Evolutionary conservation across 2,888 invertebrate genomes (phyloP), one percentile per base, ranked within the genome.

Genomic region (Panzeria rudis): DNA sequence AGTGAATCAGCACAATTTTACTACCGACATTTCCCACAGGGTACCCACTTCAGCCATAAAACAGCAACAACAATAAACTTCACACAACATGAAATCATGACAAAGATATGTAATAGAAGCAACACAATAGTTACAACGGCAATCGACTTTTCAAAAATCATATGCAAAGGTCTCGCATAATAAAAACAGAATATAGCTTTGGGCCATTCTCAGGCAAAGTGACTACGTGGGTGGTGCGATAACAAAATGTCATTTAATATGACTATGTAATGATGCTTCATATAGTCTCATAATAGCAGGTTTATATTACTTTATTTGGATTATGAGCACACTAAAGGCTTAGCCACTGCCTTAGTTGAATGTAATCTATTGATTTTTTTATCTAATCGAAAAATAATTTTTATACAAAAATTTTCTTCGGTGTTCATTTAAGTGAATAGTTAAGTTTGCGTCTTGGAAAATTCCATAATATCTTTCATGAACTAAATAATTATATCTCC

Each of bases 11-110:
- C n/a, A n/a, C n/a, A n/a, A n/a, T n/a, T n/a, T n/a, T n/a, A n/a
- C n/a, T n/a, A n/a, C n/a, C n/a, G n/a, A n/a, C n/a, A n/a, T n/a
- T n/a, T n/a, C n/a, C n/a, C n/a, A n/a, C n/a, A n/a, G n/a, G n/a
- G 25, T 13, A n/a, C 3, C 35, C 2, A 50, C 15, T 20, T 29
- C 38, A 44, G 17, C 32, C 38, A 56, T 4, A 54, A 54, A 23
- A 56, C 20, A 75, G 41, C 44, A 54, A 6, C 23, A 76, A 47
- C 20, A 56, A 52, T 35, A 15, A 56, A 44, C 11, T 52, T 15
- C 47, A 73, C 41, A 62, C 62, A 62, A 61, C 59, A 44, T 80
- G 72, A 72, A 47, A 72, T 72, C 35, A 73, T 80, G 80, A 72
- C 75, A 80, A 72, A 72, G n/a, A n/a, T n/a, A n/a, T 61, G 47